Evolutionary conservation across 2,888 invertebrate species (phyloP), one percentile per base, ranked within the genome.

Genomic region (Mesochorus sp.): DNA sequence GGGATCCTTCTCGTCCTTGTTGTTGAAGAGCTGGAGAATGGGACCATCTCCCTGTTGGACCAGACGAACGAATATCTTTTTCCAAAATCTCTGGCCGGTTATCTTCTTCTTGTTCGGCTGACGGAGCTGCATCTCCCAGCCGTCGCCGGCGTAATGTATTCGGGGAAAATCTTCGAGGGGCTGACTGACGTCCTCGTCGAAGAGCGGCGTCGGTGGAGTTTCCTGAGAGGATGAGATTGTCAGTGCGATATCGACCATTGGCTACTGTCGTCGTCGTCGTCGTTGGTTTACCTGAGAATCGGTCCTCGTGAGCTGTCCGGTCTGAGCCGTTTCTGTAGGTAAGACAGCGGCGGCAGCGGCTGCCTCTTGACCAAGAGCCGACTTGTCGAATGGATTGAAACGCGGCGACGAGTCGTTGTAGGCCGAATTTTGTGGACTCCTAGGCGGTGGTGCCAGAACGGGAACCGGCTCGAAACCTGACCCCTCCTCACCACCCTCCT

Each of bases 61-160:
- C 71, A 99, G 89, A 73, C 95, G 95, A 3, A 99, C 96, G 90
- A 95, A 98, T 72, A 98, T 96, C 91, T 99, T 98, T 92, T 99
- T 99, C 99, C 99, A 99, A 92, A 97, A 98, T 83, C 97, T 93
- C 89, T 97, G 97, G 0, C 97, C 97, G 0, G 98, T 98, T 78
- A 98, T 97, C 91, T 98, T 98, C 93, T 98, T 98, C 91, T 98
- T 98, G 89, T 97, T 97, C 0, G 98, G 98, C 89, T 98, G 98
- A 1, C 99, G 93, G 64, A 99, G 92, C 84, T 98, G 97, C 96
- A 99, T 96, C 88, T 98, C 98, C 98, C 99, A 99, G 24, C 98
- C 98, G 21, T 97, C 95, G 0, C 95, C 97, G 0, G 92, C 90
- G 88, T 95, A 96, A 79, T 93, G 93, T 28, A 95, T 93, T 55